These are phyloP conservation scores for Aphrophora alni DNA, from an alignment of 2,888 invertebrate species.

Conservation along the genomic window DNA sequence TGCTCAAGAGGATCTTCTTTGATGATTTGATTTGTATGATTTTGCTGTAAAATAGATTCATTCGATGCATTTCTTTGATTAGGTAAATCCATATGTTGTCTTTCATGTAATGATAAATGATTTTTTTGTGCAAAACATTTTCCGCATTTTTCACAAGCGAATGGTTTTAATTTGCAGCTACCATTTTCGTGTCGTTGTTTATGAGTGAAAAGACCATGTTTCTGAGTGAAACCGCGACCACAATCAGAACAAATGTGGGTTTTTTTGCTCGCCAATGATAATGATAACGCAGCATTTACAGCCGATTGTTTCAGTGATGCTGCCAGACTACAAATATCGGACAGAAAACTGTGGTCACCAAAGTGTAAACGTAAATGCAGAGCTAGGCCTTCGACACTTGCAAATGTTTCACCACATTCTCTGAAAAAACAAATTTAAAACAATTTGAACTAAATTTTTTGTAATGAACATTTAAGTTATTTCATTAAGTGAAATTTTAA, in stretches of 20 bases:
- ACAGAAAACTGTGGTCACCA: constrained; percentile 80
- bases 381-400: constrained; percentile 76
- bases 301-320: constrained; percentile 69
- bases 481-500: too few relatives aligned
- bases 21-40: constrained; percentile 56
- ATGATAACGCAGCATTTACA: constrained; percentile 57
- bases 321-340: constrained; percentile 80
- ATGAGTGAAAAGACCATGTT: constrained; percentile 81
- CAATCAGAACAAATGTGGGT: constrained; percentile 81
- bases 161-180: constrained; percentile 78
- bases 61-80: background rate
- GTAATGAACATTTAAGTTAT: too few relatives aligned
- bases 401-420: constrained; percentile 70
- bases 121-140: constrained; percentile 89
- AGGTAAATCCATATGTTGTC: constrained; percentile 73
- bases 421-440: constrained; percentile 54
- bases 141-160: constrained; percentile 80
- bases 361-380: constrained; percentile 81
- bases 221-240: constrained; percentile 82
- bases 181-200: constrained; percentile 80
- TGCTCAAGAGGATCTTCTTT: constrained; percentile 55
- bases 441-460: background rate
- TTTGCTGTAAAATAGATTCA: constrained; percentile 58
- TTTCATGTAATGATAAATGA: constrained; percentile 79
- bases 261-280: constrained; percentile 63